Conservation (phyloP, 2,888 invertebrate genomes). For the Rotaria socialis region DNA sequence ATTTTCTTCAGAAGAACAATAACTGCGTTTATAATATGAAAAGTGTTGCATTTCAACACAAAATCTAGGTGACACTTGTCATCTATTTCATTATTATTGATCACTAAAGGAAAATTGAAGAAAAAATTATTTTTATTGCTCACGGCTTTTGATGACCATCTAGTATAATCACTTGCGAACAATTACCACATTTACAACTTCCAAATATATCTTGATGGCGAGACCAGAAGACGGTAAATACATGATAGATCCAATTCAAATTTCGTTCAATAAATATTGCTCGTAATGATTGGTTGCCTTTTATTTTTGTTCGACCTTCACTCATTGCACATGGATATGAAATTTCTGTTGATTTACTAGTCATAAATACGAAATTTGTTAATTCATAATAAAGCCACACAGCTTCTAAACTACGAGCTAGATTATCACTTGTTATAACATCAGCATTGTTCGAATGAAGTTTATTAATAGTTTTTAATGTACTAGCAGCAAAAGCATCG, state of each 20-base stretch:
- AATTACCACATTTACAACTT: background rate
- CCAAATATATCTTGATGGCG: background rate
- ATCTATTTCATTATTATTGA: no score
- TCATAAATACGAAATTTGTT: background rate
- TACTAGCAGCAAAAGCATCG: background rate
- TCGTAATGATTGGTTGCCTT: background rate
- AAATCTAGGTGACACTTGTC: no score
- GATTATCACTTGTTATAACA: background rate
- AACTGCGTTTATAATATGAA: no score
- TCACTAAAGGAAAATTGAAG: no score
- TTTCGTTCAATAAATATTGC: background rate
- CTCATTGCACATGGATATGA: background rate
- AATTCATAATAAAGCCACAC: background rate
- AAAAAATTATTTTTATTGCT: no score
- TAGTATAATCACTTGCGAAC: background rate
- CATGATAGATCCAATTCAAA: background rate
- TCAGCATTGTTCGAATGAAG: background rate
- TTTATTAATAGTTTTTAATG: background rate
- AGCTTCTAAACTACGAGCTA: background rate
- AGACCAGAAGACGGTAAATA: background rate
- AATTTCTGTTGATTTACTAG: background rate
- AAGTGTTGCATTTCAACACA: no score
- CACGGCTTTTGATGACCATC: background rate
- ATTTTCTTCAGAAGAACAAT: no score
- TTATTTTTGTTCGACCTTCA: background rate